These are phyloP conservation scores for Netelia inedita DNA, from an alignment of 2,888 invertebrate genomes.

Conservation along the genomic window DNA sequence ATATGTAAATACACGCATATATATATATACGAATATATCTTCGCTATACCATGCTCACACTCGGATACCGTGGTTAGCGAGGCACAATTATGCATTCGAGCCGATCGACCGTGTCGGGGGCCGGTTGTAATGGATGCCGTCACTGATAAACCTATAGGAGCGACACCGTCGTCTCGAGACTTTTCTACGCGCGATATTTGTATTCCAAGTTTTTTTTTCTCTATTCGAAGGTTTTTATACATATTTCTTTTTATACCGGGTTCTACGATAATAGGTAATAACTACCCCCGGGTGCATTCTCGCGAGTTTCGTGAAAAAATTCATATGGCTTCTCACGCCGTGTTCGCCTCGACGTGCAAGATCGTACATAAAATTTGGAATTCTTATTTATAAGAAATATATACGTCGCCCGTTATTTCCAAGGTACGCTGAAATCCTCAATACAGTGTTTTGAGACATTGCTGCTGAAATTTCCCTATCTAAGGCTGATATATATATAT, in stretches of 20 bases:
- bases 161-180: neutral
- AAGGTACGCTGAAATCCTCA: neutral
- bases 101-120: conserved; percentile 3
- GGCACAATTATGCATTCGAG: neutral
- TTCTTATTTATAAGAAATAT: neutral
- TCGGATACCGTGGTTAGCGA: too few relatives aligned
- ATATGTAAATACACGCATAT: conserved; percentile 10
- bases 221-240: neutral
- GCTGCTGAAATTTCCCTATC: neutral
- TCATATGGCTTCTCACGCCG: too few relatives aligned
- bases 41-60: too few relatives aligned
- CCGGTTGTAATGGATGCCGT: neutral
- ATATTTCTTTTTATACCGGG: neutral
- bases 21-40: neutral
- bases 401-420: neutral
- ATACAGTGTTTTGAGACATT: neutral
- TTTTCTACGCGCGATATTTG: neutral
- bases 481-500: neutral
- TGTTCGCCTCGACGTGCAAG: neutral
- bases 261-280: neutral
- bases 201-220: neutral
- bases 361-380: too few relatives aligned
- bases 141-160: neutral
- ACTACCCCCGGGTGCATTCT: neutral
- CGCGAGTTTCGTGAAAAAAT: neutral